Base-by-base conservation (phyloP, 2,113 vertebrate genomes). In the Equus przewalskii region DNA sequence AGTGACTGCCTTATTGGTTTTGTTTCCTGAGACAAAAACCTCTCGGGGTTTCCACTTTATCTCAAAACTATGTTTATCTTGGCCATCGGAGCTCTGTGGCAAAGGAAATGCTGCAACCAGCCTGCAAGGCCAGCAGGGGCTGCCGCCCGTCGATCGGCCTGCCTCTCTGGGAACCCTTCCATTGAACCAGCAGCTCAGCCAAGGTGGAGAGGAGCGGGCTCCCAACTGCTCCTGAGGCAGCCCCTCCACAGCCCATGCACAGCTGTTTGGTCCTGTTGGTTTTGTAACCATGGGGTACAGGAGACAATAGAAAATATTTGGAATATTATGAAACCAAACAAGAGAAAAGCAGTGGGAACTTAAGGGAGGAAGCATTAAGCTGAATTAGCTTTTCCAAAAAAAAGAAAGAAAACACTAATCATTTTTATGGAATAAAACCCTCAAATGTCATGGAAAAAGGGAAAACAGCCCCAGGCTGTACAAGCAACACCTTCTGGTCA, bases 21-120 rank as follows among this genome's bases (percentile, higher is more conserved):
- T 30, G 80, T 81, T 85, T 80, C 85, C 88, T 94, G 91, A 93
- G 36, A 86, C n/a, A 72, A 93, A 90, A 84, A 62, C 81, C 89
- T 90, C 65, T 0, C 0, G 96, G 96, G 97, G 70, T 96, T 97
- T 93, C 96, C 93, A 94, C 81, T 96, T 78, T 0, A 94, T 97
- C 97, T 98, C 81, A 46, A 93, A 98, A 92, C 95, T 76, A 76
- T 81, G 96, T 98, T 98, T 97, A 28, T 62, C 92, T 98, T 98
- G 97, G 98, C 98, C 98, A 56, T 19, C 26, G 13, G 51, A 90
- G 76, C 88, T 91, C 96, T 18, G 83, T 87, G 96, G 97, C 97
- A n/a, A 96, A 92, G 80, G 97, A 96, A 98, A 93, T 15, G 91
- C 75, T 96, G 89, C 86, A 97, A 97, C 81, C 85, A 36, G 93